Evolutionary conservation across 2,888 invertebrate genomes (phyloP), one percentile per base, ranked within the genome.

Genomic region (Agrypnus murinus): DNA sequence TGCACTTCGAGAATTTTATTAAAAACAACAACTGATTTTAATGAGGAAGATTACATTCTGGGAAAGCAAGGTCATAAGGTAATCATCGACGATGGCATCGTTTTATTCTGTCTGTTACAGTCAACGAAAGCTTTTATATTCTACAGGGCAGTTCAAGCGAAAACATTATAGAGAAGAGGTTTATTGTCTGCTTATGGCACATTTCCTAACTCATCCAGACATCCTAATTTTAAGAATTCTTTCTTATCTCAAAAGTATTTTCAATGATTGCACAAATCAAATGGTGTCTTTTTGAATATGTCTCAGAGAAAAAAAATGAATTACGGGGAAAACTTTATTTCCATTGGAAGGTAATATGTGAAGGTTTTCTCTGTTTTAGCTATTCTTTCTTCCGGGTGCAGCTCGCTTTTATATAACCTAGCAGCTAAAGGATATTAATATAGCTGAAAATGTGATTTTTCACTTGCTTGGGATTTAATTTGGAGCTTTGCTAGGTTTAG

Each of bases 141-240:
- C 10, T 31, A 12, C 7, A 19, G 12, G 31, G 31, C 31, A 50
- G 12, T n/a, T 50, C 31, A 10, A 19, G 31, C 31, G 50, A 50
- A 50, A 50, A 50, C n/a, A 48, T 25, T 32, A 31, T 19, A 50
- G 50, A 50, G 31, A 1, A 50, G 50, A 50, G 32, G 31, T 50
- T 50, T 50, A 50, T 50, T 50, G 50, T 50, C 50, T 50, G 50
- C 12, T 50, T 50, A 25, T 50, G 31, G 25, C 32, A 50, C 50
- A 31, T 50, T 31, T 19, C 31, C 6, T 31, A n/a, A 50, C 31
- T 50, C 50, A 50, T 19, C 12, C 9, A 25, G 17, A 31, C 32
- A 31, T 50, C 32, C 3, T 25, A 25, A 25, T 25, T 25, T 25
- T 25, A 25, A 25, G 25, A 25, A 25, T 5, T 5, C 31, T 32